Conservation (phyloP, 2,888 invertebrate species). For the Drosophila diplacantha region DNA sequence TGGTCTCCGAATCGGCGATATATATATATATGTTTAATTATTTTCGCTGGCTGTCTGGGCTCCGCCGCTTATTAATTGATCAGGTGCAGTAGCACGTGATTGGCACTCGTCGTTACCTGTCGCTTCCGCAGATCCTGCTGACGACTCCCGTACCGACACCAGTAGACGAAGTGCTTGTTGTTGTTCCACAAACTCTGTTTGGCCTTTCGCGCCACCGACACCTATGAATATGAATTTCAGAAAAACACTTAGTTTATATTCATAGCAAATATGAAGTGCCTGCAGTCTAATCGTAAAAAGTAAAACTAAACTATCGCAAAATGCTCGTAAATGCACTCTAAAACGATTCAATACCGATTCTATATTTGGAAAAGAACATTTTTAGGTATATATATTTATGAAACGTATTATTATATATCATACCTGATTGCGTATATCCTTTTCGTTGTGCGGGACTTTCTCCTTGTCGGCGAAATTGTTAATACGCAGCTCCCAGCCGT, state of each 20-base stretch:
- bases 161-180: constrained; percentile 83
- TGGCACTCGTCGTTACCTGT: constrained; percentile 80
- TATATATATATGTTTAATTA: constrained; percentile 6
- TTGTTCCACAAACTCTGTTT: constrained; percentile 77
- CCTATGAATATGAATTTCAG: constrained; percentile 49
- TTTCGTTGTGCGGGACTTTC: constrained; percentile 83
- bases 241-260: not conserved
- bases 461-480: constrained; percentile 86
- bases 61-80: constrained; percentile 57
- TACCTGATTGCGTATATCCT: constrained; percentile 84
- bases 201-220: constrained; percentile 77
- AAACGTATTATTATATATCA: constrained; percentile 25
- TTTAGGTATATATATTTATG: not conserved
- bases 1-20: constrained; percentile 22
- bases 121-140: constrained; percentile 84
- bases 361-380: not conserved
- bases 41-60: constrained; percentile 7
- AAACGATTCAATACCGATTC: not conserved
- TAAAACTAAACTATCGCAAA: not conserved
- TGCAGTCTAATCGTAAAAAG: not conserved
- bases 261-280: not conserved
- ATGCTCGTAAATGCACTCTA: not conserved
- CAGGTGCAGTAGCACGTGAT: constrained; percentile 67
- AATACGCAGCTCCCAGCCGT: constrained; percentile 83
- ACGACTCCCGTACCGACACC: constrained; percentile 85